phyloP scores from a whole-genome alignment of 1,140 invertebrate species.

The Orius insidiosus region DNA sequence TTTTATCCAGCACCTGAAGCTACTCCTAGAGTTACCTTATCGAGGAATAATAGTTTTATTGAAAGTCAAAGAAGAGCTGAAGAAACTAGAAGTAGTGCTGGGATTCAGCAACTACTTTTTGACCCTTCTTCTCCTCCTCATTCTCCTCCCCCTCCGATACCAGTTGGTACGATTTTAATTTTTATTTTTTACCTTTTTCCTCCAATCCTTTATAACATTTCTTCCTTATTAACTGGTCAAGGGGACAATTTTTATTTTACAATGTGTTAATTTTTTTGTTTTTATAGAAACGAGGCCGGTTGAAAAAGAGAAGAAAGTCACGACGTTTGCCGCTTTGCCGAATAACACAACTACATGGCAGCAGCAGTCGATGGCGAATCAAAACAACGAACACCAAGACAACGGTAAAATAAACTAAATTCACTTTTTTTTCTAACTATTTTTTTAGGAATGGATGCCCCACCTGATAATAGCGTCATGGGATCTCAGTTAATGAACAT shows the following conservation, averaged over 20 bases:
- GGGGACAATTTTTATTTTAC: neutral
- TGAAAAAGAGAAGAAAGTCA: conserved; percentile 32
- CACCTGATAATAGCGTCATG: conserved; percentile 18
- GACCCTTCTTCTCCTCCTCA: conserved; percentile 14
- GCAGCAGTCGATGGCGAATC: conserved; percentile 33
- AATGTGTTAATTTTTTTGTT: neutral
- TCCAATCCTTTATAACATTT: neutral
- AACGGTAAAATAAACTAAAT: conserved; percentile 10
- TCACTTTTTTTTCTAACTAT: no score
- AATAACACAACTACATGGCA: conserved; percentile 76
- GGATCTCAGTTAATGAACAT: conserved; percentile 61
- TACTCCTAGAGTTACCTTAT: conserved; percentile 6
- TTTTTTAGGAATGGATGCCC: neutral
- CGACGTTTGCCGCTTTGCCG: conserved; percentile 45
- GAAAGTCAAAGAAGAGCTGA: conserved; percentile 15
- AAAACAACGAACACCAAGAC: conserved; percentile 12
- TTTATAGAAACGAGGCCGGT: conserved; percentile 2
- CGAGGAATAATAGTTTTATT: conserved; percentile 16
- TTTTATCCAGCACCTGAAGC: conserved; percentile 9
- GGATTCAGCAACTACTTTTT: conserved; percentile 19
- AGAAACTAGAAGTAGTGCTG: conserved; percentile 19
- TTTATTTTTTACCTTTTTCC: neutral
- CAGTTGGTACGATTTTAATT: neutral
- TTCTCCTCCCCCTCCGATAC: conserved; percentile 1
- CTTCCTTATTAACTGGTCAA: neutral